phyloP scores from a whole-genome alignment of 1,140 invertebrate species.

The Wasmannia auropunctata region DNA sequence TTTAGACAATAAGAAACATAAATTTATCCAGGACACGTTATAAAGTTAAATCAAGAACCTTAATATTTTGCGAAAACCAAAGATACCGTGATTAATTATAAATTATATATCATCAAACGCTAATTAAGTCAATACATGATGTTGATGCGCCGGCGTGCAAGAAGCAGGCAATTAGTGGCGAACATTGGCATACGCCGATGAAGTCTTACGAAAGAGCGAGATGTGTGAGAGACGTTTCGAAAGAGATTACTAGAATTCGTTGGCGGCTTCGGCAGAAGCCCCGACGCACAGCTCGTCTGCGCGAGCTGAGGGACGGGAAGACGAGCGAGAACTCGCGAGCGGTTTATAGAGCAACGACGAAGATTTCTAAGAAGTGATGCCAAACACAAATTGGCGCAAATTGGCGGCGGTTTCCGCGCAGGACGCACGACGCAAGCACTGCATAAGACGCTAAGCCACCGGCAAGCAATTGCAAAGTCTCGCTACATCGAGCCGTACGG shows the following conservation, averaged over 20 bases:
- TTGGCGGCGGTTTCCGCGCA: conserved; percentile 81
- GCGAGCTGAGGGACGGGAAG: conserved; percentile 20
- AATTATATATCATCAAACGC: conserved; percentile 24
- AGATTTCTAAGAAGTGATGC: conserved; percentile 82
- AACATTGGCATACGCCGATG: neutral
- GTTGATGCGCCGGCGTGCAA: neutral
- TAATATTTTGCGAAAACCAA: conserved; percentile 8
- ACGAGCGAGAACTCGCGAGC: conserved; percentile 36
- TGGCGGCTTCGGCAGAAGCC: conserved; percentile 14
- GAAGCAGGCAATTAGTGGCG: conserved; percentile 37
- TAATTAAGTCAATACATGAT: neutral
- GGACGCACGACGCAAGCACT: conserved; percentile 66
- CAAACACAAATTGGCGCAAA: conserved; percentile 84
- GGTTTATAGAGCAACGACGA: conserved; percentile 63
- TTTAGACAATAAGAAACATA: neutral
- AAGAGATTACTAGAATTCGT: conserved; percentile 7
- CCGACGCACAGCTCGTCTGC: neutral
- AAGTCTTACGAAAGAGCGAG: conserved; percentile 6
- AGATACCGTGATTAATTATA: conserved; percentile 9
- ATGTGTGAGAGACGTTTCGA: neutral
- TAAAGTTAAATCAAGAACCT: neutral
- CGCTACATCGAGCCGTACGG: conserved; percentile 76
- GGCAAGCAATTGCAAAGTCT: conserved; percentile 84
- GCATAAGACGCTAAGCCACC: conserved; percentile 82
- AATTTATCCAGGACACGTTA: neutral